Evolutionary conservation across 1,140 invertebrate genomes (phyloP), one percentile per base, ranked within the genome.

Genomic region (Bombus affinis): DNA sequence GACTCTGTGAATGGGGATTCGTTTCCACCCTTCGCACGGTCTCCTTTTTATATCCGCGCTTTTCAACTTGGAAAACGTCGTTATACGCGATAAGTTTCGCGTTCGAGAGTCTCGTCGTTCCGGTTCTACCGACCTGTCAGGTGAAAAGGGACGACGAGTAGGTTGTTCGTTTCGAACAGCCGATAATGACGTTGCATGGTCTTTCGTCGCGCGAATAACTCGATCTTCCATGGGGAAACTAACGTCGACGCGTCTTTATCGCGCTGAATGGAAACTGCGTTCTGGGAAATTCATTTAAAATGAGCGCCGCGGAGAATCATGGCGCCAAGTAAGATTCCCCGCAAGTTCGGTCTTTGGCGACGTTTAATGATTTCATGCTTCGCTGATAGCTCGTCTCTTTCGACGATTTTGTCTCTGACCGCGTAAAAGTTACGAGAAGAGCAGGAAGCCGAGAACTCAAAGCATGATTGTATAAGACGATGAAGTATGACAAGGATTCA

Each of bases 61-160:
- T 85, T 85, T 72, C 77, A 80, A 39, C 62, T 37, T 32, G 71
- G 42, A 81, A 79, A 84, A 62, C 83, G 76, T 84, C 83, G 83
- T 80, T 80, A 62, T 42, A 62, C 65, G 12, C 66, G 62, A 59
- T 53, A 79, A 79, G 66, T 72, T 84, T 62, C 75, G 47, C 76
- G 66, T 85, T 85, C 83, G 83, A 81, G 78, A 81, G 57, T 22
- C 18, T 35, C 74, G 65, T n/a, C 75, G 70, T 70, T 77, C 47
- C 37, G 57, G 59, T 85, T 85, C 59, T 44, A 44, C n/a, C 44
- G 83, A 85, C 74, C 81, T 68, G 71, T 39, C 83, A 74, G 83
- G 47, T 74, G 83, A 84, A 79, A 84, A 74, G 78, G 28, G 22
- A 44, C 28, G 75, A 37, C 37, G 12, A 70, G 37, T 6, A 9